Base-by-base conservation (phyloP, 1,140 invertebrate species). In the Wasmannia auropunctata region DNA sequence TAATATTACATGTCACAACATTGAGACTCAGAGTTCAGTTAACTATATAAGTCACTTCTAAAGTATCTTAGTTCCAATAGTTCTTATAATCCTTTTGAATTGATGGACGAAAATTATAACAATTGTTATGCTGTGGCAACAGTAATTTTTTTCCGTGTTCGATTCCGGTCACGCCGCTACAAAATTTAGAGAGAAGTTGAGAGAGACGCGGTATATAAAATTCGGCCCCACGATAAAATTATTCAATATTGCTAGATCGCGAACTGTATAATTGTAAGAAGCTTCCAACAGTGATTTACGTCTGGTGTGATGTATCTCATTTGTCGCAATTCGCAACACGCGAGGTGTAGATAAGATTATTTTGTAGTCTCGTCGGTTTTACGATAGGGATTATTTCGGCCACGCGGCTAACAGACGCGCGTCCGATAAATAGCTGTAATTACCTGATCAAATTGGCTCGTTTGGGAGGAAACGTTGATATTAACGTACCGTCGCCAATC, bases 271-370 rank as follows among this genome's bases (percentile, higher is more conserved):
- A 60, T 63, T 6, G 43, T 25, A 37, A 40, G 22, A 43, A 22
- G 14, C 22, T 58, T 69, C n/a, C 4, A 31, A n/a, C 49, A 16
- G 14, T 75, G 51, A 76, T 43, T 67, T 69, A 25, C 54, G 16
- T 28, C 14, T 14, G 31, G 8, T 14, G 14, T 10, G 2, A 16
- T 79, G 14, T 56, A 11, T 67, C n/a, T 40, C 31, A 16, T 11
- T 80, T 67, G 43, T 54, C n/a, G n/a, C n/a, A n/a, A 22, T 54
- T 22, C 3, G n/a, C 19, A n/a, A n/a, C n/a, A 34, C 22, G 46
- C n/a, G 10, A n/a, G n/a, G 34, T 8, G 7, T 40, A 56, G 65
- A 72, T 83, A 83, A 83, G 65, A 54, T 54, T 54, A 22, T 22
- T 40, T 63, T 43, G 10, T n/a, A 11, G 5, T 69, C 14, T 10